These are phyloP conservation scores for Lampris megalopsis DNA, from an alignment of 2,113 vertebrate genomes.

Conservation along the genomic window DNA sequence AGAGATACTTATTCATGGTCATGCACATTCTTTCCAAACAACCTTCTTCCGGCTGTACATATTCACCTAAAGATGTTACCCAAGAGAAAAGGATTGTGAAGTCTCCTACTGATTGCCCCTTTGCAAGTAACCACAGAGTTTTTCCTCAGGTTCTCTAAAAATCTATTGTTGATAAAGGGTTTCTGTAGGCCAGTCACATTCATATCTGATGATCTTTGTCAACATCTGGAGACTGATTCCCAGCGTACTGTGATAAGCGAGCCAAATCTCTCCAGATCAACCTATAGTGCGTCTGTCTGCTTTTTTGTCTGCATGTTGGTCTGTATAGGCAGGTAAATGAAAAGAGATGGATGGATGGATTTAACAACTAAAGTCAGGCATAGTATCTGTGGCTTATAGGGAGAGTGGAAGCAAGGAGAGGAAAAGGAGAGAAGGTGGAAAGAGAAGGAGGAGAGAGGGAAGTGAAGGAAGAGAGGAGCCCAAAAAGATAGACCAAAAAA, in stretches of 20 bases:
- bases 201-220: background rate
- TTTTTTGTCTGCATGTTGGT: slow-evolving; percentile 21
- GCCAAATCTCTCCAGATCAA: background rate
- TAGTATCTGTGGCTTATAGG: background rate
- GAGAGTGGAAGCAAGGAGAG: background rate
- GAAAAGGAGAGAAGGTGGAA: background rate
- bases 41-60: no score
- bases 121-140: no score
- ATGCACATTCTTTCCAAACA: no score
- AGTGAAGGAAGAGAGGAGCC: background rate
- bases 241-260: background rate
- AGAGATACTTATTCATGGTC: no score
- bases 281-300: background rate
- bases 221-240: background rate
- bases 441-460: background rate
- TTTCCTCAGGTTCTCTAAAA: no score
- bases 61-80: no score
- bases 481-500: background rate
- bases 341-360: background rate
- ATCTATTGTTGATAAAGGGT: no score
- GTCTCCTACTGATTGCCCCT: no score
- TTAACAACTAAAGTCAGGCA: background rate
- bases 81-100: no score
- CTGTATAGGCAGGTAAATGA: no score
- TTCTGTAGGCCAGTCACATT: background rate